A percentile compares a stretch with the other conserved stretches of the same genome.
Evolutionary conservation across 2,888 invertebrate species (phyloP).

Genomic region (Volucella inflata): DNA sequence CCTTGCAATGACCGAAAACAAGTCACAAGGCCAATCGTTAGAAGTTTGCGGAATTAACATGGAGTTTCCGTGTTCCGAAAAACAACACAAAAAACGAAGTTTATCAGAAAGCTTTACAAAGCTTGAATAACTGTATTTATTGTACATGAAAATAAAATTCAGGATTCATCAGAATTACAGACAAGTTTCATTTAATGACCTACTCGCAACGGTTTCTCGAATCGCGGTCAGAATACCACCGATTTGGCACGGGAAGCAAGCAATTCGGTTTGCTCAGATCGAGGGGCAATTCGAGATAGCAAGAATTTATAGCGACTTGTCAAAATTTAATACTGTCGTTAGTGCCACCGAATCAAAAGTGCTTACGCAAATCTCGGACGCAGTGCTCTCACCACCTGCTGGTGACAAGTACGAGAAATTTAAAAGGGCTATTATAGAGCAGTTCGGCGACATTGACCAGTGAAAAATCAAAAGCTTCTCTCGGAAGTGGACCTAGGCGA

Average conservation of each 20-base stretch:
- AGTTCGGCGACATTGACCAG: slow-evolving; percentile 71
- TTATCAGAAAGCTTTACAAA: too few species aligned
- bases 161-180: too few species aligned
- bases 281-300: slow-evolving; percentile 77
- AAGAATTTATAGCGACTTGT: slow-evolving; percentile 72
- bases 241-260: slow-evolving; percentile 76
- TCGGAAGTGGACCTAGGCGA: slow-evolving; percentile 70
- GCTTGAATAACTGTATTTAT: too few species aligned
- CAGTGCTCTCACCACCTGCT: slow-evolving; percentile 69
- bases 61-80: too few species aligned
- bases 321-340: slow-evolving; percentile 77
- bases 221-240: slow-evolving; percentile 74
- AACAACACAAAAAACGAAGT: too few species aligned
- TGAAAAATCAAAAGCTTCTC: slow-evolving; percentile 62
- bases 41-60: too few species aligned
- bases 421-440: slow-evolving; percentile 61
- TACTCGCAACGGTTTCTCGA: slow-evolving; percentile 24
- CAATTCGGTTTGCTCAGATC: slow-evolving; percentile 78
- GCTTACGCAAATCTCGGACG: slow-evolving; percentile 68
- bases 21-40: too few species aligned
- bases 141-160: too few species aligned
- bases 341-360: slow-evolving; percentile 72
- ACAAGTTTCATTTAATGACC: too few species aligned
- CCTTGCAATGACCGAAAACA: too few species aligned
- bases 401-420: slow-evolving; percentile 67